Evolutionary conservation across 2,797 vertebrate species (phyloP).

Genomic region (Neopelma chrysocephalum): DNA sequence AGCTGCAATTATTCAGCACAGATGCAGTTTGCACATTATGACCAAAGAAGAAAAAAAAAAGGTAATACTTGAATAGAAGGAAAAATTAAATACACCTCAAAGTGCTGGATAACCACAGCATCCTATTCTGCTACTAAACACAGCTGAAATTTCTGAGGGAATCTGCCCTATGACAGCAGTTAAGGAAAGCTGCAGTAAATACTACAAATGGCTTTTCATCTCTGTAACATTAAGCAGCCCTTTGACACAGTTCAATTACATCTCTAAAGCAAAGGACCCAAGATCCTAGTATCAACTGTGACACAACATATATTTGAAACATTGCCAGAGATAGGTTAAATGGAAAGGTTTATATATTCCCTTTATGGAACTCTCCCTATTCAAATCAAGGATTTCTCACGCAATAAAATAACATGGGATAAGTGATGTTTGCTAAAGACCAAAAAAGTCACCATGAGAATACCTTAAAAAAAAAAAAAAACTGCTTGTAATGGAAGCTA

Average conservation of each 20-base stretch:
- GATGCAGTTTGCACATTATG: neutral
- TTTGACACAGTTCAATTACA: neutral
- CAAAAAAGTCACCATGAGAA: neutral
- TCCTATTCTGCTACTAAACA: neutral
- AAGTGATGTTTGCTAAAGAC: neutral
- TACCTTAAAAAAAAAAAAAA: neutral
- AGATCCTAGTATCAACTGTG: neutral
- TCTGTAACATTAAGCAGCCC: neutral
- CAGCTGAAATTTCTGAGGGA: neutral
- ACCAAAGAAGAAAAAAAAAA: neutral
- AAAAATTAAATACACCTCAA: neutral
- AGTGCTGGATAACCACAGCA: neutral
- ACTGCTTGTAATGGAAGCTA: neutral
- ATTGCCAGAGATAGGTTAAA: neutral
- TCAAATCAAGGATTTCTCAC: neutral
- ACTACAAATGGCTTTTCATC: neutral
- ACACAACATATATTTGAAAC: neutral
- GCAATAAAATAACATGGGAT: neutral
- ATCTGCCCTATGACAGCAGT: neutral
- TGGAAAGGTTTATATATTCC: neutral
- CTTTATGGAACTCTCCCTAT: neutral
- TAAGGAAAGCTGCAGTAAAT: constrained; percentile 13
- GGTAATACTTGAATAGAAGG: neutral
- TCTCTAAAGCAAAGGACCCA: neutral
- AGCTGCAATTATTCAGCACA: neutral